Percentiles rank a stretch among this genome's conserved stretches.
phyloP scores from a whole-genome alignment of 2,113 vertebrate species.

The Laterallus jamaicensis region DNA sequence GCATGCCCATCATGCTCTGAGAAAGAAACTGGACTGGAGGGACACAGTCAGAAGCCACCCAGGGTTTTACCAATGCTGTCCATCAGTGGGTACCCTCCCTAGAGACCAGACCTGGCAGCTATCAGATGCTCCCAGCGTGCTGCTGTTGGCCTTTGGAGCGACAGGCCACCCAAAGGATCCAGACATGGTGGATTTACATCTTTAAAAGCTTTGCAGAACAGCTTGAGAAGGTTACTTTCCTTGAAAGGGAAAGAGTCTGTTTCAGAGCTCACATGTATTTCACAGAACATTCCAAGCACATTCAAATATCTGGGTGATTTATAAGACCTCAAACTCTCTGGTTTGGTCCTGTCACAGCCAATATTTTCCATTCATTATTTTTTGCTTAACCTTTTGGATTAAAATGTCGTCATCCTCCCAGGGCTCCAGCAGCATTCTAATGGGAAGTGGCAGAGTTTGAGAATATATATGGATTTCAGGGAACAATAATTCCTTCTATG shows the following conservation, averaged over 20 bases:
- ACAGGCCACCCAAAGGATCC: neutral
- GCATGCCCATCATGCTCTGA: neutral
- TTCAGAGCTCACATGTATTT: neutral
- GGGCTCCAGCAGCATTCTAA: neutral
- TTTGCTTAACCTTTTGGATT: constrained; percentile 18
- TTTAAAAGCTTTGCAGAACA: neutral
- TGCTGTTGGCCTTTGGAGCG: neutral
- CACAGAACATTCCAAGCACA: neutral
- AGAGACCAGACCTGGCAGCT: neutral
- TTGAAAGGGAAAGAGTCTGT: neutral
- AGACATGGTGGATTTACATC: too few species aligned
- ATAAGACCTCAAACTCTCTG: neutral
- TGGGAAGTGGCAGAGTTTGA: neutral
- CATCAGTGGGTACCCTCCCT: too few species aligned
- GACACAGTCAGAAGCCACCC: neutral
- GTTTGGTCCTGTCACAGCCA: neutral
- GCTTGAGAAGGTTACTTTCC: neutral
- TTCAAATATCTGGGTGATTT: neutral
- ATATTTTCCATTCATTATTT: neutral
- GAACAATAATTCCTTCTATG: neutral
- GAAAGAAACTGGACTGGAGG: neutral
- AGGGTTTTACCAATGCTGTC: neutral
- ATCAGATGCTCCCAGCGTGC: neutral
- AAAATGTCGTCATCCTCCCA: neutral
- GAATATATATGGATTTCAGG: neutral